Evolutionary conservation across 2,888 invertebrate species (phyloP), one percentile per base, ranked within the genome.

Genomic region (Noctua pronuba): DNA sequence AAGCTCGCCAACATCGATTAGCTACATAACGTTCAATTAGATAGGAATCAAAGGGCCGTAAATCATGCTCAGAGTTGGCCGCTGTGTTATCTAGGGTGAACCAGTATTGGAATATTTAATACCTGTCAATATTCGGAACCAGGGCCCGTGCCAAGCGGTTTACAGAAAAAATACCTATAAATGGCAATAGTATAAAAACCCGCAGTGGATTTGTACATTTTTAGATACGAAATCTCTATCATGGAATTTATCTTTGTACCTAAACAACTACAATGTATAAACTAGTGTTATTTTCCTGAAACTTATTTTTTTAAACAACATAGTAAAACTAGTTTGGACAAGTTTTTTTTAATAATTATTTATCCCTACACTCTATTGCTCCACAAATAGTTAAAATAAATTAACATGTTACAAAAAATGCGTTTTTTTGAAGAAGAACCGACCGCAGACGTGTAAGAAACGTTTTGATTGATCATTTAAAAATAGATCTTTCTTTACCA

Each of bases 1-100:
- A 52, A 72, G 64, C 71, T 62, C 69, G 82, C 85, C 78, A 82
- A 55, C 52, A 65, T 67, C 66, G 49, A 81, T 85, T 84, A 74
- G 77, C 66, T 35, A 18, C 66, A 31, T 73, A 64, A 38, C 70
- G 60, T 71, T 68, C 66, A 70, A 78, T 82, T 78, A 85, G 74
- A 78, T 82, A 28, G 13, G 41, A 67, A 70, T 73, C 70, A 67
- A 71, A 72, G 31, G 31, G 38, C 52, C n/a, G 38, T 80, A 62
- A 70, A 69, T 81, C 68, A 69, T 68, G 18, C 2, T 28, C 38
- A 16, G 35, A 68, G 35, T 75, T 35, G 60, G 58, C 64, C 55
- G 28, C 5, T 24, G 55, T 62, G 49, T 46, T 69, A 65, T 74
- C 58, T 69, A 16, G 28, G 10, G 41, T 16, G 24, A 46, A 8